These are phyloP conservation scores for Melanerpes formicivorus DNA, from an alignment of 2,113 vertebrate species.

Conservation along the genomic window DNA sequence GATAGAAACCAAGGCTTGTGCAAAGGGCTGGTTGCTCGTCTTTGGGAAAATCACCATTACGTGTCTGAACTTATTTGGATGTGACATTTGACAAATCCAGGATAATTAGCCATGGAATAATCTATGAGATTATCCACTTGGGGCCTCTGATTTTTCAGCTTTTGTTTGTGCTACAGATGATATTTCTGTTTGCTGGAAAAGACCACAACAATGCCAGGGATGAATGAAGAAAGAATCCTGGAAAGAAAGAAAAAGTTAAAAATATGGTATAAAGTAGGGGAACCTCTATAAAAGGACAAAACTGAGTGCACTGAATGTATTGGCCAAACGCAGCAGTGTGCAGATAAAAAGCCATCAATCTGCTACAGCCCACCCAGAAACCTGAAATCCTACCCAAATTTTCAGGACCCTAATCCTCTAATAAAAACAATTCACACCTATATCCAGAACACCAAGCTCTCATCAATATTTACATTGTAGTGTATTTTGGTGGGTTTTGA, in stretches of 20 bases:
- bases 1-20: background rate
- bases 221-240: conserved; percentile 16
- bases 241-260: background rate
- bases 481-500: background rate
- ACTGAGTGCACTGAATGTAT: background rate
- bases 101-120: conserved; percentile 44
- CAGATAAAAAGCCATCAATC: conserved; percentile 13
- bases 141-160: background rate
- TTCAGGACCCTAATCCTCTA: background rate
- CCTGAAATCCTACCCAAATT: background rate
- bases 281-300: conserved; percentile 57
- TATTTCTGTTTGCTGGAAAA: conserved; percentile 22
- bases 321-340: background rate
- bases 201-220: background rate
- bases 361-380: conserved; percentile 44
- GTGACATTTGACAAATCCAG: conserved; percentile 34
- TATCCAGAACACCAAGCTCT: background rate
- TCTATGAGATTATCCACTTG: conserved; percentile 18
- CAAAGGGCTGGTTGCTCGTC: background rate
- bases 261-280: background rate
- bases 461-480: background rate
- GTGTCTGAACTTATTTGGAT: conserved; percentile 44
- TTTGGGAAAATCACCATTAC: background rate
- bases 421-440: conserved; percentile 4
- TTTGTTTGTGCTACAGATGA: conserved; percentile 14